Base-by-base conservation (phyloP, 2,888 invertebrate genomes). In the Pomacea canaliculata region DNA sequence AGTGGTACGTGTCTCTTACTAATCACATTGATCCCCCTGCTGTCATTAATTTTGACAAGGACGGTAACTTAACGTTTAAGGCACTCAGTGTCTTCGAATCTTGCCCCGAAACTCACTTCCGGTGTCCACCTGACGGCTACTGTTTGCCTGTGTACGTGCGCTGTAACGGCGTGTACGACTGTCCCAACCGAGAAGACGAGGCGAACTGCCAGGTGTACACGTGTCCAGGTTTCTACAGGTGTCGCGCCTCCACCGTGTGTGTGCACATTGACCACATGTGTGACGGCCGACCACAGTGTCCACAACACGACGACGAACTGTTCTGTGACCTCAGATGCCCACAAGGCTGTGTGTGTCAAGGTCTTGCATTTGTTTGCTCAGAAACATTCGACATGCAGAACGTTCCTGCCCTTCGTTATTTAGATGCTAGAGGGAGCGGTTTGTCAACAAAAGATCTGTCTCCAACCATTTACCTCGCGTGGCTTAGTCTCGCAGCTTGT, bases 271-370 rank as follows among this genome's bases (percentile, higher is more conserved):
- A 71, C 37, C 76, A 78, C 69, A 66, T 78, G 27, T 78, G 78
- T 63, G 78, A 78, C 48, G 73, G 73, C 46, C 63, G 73, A 49
- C 70, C 73, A 27, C 78, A 78, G 71, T 78, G 78, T 60, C 76
- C 78, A 0, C 65, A 78, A 12, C 78, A 70, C 23, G 78, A 78
- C 49, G 78, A 78, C 68, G 78, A 78, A 56, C 48, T 60, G 51
- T 59, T 78, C 56, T 78, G 78, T 63, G 10, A 73, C 13, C 46
- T 56, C 8, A 37, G 37, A 3, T 78, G 76, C 68, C 78, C 78
- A 12, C 46, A 19, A 0, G 62, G 60, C 27, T 78, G 78, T 63
- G 12, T 51, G 13, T 76, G 78, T 63, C 67, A 37, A 23, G 73
- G 76, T 23, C 73, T 71, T 62, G 78, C 73, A 12, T 70, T 76